These are phyloP conservation scores for Acrobeloides nanus DNA, from an alignment of 2,888 invertebrate genomes.

Conservation along the genomic window DNA sequence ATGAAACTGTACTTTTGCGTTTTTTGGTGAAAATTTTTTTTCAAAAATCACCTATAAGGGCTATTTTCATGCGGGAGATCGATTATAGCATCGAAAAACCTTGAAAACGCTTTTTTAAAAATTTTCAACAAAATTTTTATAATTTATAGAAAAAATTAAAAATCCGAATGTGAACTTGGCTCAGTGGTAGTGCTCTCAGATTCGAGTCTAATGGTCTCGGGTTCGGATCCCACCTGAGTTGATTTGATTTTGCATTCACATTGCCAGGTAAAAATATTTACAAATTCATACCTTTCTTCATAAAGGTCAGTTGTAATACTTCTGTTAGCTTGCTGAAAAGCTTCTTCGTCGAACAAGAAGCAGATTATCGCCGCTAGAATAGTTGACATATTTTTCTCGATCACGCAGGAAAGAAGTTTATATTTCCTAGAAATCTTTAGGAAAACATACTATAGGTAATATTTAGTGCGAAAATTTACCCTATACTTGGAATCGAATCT, in stretches of 20 bases:
- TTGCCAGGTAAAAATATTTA: slow-evolving; percentile 7
- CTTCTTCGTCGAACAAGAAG: slow-evolving; percentile 2
- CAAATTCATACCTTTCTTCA: slow-evolving; percentile 6
- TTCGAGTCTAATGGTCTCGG: too few relatives aligned
- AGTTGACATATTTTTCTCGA: slow-evolving; percentile 14
- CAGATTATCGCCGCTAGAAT: slow-evolving; percentile 12
- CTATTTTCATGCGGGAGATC: too few relatives aligned
- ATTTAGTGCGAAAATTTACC: neutral
- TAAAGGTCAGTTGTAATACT: slow-evolving; percentile 7
- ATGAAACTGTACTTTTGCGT: too few relatives aligned
- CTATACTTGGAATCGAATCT: slow-evolving; percentile 3
- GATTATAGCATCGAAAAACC: too few relatives aligned
- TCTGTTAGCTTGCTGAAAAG: slow-evolving; percentile 8
- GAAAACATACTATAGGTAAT: neutral
- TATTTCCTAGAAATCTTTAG: slow-evolving; percentile 8
- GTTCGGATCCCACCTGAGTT: too few relatives aligned
- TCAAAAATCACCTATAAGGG: too few relatives aligned
- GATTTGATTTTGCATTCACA: too few relatives aligned
- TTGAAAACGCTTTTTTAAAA: neutral
- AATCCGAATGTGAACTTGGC: slow-evolving; percentile 9
- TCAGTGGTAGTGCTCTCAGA: too few relatives aligned
- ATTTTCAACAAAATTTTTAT: neutral
- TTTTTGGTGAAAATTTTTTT: too few relatives aligned
- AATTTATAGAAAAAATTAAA: neutral
- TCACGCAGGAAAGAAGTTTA: slow-evolving; percentile 9